Evolutionary conservation across 2,113 vertebrate species (phyloP).

Genomic region (Tympanuchus pallidicinctus): DNA sequence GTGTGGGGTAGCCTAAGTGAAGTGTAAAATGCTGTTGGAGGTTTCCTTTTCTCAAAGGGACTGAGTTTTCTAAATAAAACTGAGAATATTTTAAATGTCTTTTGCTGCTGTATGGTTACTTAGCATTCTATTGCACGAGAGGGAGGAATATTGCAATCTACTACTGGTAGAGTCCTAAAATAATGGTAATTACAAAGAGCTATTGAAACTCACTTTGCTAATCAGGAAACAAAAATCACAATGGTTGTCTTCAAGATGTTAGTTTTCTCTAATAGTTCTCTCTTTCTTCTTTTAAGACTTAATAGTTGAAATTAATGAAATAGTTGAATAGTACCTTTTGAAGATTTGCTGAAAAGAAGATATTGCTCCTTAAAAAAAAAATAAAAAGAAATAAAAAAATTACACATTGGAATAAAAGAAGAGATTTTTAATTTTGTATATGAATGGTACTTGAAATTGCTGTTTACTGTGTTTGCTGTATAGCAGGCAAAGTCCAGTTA

Average conservation of each 20-base stretch:
- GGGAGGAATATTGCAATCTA: neutral
- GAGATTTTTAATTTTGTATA: neutral
- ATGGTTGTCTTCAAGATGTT: neutral
- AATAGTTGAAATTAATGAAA: neutral
- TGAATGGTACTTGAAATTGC: neutral
- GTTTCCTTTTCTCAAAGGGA: neutral
- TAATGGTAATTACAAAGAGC: neutral
- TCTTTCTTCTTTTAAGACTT: neutral
- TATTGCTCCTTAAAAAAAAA: neutral
- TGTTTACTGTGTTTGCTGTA: neutral
- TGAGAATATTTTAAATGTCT: neutral
- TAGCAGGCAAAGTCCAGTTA: neutral
- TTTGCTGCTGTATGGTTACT: neutral
- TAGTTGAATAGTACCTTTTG: neutral
- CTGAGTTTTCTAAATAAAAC: neutral
- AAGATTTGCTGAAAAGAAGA: neutral
- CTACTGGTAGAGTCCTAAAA: neutral
- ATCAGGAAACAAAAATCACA: neutral
- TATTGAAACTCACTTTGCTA: neutral
- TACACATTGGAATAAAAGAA: neutral
- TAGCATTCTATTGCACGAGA: neutral
- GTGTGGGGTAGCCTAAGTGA: neutral
- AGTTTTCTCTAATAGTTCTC: fast-evolving
- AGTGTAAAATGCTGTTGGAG: neutral
- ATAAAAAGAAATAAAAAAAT: neutral